These are phyloP conservation scores for Sceloporus tristichus DNA, from an alignment of 2,113 vertebrate genomes.

Conservation along the genomic window DNA sequence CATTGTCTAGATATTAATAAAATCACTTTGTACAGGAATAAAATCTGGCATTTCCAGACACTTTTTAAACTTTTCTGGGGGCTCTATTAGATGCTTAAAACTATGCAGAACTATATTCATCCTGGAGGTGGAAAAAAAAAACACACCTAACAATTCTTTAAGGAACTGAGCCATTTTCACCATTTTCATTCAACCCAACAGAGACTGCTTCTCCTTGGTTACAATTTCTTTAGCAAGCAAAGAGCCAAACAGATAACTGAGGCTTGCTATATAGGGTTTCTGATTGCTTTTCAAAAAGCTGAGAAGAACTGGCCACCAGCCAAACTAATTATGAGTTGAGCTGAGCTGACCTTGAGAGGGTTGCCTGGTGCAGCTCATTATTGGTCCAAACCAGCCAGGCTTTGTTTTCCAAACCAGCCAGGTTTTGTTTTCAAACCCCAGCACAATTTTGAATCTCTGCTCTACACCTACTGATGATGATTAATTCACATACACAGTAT, in stretches of 20 bases:
- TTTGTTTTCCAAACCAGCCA: neutral
- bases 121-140: no score
- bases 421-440: neutral
- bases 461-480: neutral
- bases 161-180: no score
- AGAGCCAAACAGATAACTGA: neutral
- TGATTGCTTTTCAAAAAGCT: neutral
- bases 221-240: accelerated
- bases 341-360: neutral
- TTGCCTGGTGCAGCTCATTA: neutral
- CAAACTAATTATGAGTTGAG: neutral
- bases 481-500: no score
- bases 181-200: neutral
- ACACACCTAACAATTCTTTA: no score
- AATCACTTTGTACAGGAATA: no score
- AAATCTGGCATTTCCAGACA: no score
- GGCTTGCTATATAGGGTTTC: neutral
- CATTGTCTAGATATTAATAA: no score
- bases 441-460: neutral
- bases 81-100: no score
- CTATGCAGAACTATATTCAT: no score
- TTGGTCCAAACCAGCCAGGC: neutral
- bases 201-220: accelerated
- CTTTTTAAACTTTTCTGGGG: no score
- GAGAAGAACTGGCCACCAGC: neutral